Evolutionary conservation across 1,140 invertebrate species (phyloP).

Genomic region (Camponotus floridanus): DNA sequence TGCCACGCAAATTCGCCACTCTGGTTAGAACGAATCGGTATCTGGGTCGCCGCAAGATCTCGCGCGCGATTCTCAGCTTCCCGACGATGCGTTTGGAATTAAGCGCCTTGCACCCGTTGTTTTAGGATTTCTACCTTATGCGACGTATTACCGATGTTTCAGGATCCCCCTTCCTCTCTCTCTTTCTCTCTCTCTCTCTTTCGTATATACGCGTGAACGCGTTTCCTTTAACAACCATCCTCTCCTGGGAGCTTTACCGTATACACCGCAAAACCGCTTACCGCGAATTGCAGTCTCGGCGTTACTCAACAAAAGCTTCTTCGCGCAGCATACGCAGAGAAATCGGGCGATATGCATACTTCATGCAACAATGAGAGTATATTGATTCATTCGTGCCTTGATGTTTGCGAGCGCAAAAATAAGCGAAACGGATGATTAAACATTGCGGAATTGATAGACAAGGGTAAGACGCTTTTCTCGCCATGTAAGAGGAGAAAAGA

Average conservation of each 20-base stretch:
- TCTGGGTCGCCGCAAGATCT: background rate
- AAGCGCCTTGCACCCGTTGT: conserved; percentile 47
- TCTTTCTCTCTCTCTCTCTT: background rate
- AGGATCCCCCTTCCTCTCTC: background rate
- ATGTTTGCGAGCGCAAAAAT: background rate
- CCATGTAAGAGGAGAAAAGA: conserved; percentile 1
- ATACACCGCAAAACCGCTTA: conserved; percentile 61
- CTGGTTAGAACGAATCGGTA: background rate
- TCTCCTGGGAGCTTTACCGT: conserved; percentile 28
- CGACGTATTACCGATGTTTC: conserved; percentile 44
- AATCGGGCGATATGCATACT: conserved; percentile 46
- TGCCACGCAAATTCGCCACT: background rate
- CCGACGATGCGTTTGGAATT: conserved; percentile 19
- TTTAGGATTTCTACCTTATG: conserved; percentile 37
- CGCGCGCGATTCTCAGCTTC: conserved; percentile 18
- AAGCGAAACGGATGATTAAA: conserved; percentile 10
- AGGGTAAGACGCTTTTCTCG: background rate
- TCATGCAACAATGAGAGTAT: conserved; percentile 9
- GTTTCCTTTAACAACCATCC: conserved; percentile 41
- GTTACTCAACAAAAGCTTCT: conserved; percentile 59
- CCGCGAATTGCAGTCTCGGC: conserved; percentile 60
- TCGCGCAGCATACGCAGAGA: conserved; percentile 32
- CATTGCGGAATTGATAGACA: background rate
- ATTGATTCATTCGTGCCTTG: conserved; percentile 38
- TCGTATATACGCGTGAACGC: background rate